Conservation (phyloP, 2,113 vertebrate genomes). For the Parus major region DNA sequence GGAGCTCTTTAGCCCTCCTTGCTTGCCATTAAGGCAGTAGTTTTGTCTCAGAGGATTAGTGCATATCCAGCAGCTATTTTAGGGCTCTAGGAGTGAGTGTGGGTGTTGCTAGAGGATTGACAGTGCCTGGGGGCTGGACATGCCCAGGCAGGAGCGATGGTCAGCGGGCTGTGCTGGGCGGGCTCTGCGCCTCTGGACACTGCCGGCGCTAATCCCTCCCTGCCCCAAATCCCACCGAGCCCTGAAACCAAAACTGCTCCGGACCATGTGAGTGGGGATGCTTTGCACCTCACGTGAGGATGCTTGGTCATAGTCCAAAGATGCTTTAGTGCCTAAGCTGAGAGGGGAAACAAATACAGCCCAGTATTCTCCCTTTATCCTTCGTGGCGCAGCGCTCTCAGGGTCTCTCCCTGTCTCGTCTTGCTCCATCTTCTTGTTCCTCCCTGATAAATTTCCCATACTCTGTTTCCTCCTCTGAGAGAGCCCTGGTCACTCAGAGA, state of each 20-base stretch:
- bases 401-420: not conserved
- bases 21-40: not conserved
- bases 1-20: not conserved
- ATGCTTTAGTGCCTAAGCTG: not conserved
- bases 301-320: not conserved
- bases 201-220: fast-evolving
- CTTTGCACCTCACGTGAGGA: not conserved
- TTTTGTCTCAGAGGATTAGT: not conserved
- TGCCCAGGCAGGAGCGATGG: fast-evolving
- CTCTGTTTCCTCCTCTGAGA: not conserved
- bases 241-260: not conserved
- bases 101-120: not conserved
- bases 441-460: not conserved
- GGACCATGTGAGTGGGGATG: not conserved
- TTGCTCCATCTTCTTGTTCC: not conserved
- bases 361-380: too few relatives aligned
- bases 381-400: not conserved
- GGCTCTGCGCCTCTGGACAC: not conserved
- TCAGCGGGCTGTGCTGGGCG: not conserved
- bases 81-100: not conserved
- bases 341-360: not conserved
- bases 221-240: not conserved
- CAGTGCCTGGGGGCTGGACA: not conserved
- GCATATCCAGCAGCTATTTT: not conserved
- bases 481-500: not conserved